Conservation (phyloP, 1,140 invertebrate species). For the Camponotus floridanus region DNA sequence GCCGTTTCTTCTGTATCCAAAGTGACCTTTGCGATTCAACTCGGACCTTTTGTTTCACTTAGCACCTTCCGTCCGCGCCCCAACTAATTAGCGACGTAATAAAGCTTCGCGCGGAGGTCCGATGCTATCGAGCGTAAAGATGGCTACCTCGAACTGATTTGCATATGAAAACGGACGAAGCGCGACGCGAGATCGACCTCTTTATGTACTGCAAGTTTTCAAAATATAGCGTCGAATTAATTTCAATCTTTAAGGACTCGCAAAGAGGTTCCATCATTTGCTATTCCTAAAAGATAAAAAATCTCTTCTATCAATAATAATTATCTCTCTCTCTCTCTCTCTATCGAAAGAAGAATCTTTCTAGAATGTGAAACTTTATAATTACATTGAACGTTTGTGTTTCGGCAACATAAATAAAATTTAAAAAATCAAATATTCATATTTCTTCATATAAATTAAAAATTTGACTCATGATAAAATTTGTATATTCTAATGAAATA, state of each 20-base stretch:
- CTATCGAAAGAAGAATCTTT: background rate
- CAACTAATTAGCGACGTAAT: constrained; percentile 59
- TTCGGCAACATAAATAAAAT: background rate
- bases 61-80: constrained; percentile 61
- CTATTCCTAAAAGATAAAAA: background rate
- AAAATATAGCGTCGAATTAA: constrained; percentile 8
- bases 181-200: constrained; percentile 42
- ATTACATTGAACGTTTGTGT: background rate
- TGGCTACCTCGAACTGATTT: constrained; percentile 57
- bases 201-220: background rate
- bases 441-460: background rate
- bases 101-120: constrained; percentile 44
- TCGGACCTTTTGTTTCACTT: constrained; percentile 61
- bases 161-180: constrained; percentile 53
- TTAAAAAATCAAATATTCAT: background rate
- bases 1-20: constrained; percentile 44
- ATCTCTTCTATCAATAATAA: background rate
- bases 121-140: constrained; percentile 59
- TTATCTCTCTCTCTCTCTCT: background rate
- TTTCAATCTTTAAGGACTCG: background rate
- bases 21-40: constrained; percentile 58
- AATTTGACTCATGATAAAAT: background rate
- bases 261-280: background rate
- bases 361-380: background rate
- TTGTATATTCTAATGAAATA: background rate